phyloP scores from a whole-genome alignment of 2,888 invertebrate species.

The Muschampia plurimacula region DNA sequence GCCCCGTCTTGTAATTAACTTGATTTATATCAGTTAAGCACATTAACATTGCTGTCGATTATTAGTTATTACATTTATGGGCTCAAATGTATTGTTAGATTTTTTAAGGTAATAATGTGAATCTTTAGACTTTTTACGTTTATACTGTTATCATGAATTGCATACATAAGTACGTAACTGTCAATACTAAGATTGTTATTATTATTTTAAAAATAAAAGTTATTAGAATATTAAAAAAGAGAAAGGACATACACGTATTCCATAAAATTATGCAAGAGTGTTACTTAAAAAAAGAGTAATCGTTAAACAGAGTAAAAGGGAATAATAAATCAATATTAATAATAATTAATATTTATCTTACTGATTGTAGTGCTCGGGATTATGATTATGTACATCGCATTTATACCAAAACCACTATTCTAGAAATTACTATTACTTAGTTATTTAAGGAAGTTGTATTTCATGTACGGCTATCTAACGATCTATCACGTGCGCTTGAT shows the following conservation, averaged over 20 bases:
- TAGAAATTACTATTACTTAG: slow-evolving; percentile 38
- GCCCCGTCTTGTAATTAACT: slow-evolving; percentile 41
- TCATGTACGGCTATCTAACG: slow-evolving; percentile 47
- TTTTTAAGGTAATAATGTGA: not conserved
- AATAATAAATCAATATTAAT: not conserved
- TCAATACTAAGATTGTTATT: no score
- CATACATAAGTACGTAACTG: no score
- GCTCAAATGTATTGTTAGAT: not conserved
- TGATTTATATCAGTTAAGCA: slow-evolving; percentile 22
- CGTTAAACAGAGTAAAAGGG: not conserved
- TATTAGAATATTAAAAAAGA: not conserved
- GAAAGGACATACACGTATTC: not conserved
- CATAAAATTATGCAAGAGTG: not conserved
- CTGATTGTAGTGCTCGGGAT: not conserved
- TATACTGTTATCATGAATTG: no score
- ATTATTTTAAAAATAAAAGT: slow-evolving; percentile 20
- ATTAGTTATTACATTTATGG: not conserved
- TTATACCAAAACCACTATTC: slow-evolving; percentile 27
- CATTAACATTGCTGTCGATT: slow-evolving; percentile 17
- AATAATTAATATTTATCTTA: not conserved
- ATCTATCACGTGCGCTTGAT: slow-evolving; percentile 44
- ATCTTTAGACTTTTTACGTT: not conserved
- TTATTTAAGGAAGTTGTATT: slow-evolving; percentile 48
- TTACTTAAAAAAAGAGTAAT: not conserved
- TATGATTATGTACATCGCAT: slow-evolving; percentile 13